phyloP scores from a whole-genome alignment of 1,140 invertebrate genomes.

The Platyscapa corneri region DNA sequence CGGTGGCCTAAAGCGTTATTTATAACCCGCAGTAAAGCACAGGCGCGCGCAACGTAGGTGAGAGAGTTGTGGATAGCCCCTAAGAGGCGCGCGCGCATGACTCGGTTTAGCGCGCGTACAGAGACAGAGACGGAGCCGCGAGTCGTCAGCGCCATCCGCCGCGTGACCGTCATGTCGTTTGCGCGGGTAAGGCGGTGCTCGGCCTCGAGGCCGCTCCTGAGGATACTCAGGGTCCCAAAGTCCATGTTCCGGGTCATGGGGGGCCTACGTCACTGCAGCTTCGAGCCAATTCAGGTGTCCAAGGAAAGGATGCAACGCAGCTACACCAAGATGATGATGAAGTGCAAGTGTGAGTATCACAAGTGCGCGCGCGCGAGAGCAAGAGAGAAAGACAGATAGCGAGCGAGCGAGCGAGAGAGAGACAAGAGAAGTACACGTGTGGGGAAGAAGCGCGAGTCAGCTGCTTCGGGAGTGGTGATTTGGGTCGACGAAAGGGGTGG shows the following conservation, averaged over 20 bases:
- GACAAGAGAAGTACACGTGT: background rate
- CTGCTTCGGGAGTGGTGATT: background rate
- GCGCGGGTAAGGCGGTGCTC: constrained; percentile 18
- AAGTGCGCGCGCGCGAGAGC: background rate
- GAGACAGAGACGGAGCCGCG: background rate
- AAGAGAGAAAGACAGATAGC: background rate
- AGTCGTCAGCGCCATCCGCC: constrained; percentile 47
- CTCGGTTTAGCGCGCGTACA: background rate
- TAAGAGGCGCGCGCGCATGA: background rate
- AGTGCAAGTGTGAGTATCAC: constrained; percentile 70
- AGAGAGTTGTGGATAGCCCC: background rate
- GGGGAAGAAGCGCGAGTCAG: background rate
- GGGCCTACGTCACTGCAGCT: background rate
- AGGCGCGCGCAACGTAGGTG: background rate
- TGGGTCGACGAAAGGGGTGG: background rate
- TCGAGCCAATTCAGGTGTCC: constrained; percentile 21
- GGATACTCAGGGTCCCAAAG: background rate
- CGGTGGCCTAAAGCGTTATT: background rate
- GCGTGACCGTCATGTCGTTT: constrained; percentile 42
- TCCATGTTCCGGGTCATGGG: background rate
- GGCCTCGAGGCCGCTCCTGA: background rate
- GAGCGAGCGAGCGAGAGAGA: background rate
- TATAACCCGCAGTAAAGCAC: background rate
- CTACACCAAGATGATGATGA: constrained; percentile 65
- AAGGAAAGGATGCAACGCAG: constrained; percentile 65